Conservation (phyloP, 2,888 invertebrate species). For the Melanostoma scalare region DNA sequence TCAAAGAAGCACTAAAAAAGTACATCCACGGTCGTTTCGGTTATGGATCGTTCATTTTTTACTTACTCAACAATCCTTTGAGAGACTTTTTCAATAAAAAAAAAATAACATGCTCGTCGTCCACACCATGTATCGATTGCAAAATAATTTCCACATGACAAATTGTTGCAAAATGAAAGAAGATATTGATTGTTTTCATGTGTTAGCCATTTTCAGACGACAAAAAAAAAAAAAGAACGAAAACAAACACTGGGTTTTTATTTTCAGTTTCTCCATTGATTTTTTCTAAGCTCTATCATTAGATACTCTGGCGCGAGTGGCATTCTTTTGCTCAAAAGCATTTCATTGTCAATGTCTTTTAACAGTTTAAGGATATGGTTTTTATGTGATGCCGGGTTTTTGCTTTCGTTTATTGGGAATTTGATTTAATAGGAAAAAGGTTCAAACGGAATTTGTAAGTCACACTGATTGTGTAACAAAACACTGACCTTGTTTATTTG, state of each 20-base stretch:
- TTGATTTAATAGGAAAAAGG: slow-evolving; percentile 1
- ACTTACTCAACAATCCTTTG: background rate
- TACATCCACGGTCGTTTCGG: background rate
- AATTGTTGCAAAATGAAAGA: background rate
- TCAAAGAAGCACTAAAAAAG: background rate
- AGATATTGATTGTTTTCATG: background rate
- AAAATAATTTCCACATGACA: background rate
- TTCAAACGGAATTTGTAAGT: background rate
- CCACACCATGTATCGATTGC: background rate
- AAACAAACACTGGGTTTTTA: too few species aligned
- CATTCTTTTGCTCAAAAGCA: too few species aligned
- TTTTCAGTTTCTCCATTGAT: too few species aligned
- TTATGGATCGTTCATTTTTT: background rate
- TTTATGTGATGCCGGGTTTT: too few species aligned
- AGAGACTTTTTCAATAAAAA: background rate
- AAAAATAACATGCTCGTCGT: background rate
- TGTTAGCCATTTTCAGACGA: too few species aligned
- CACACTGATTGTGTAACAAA: background rate
- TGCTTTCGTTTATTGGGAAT: background rate
- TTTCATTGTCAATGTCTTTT: too few species aligned
- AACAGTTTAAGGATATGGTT: too few species aligned
- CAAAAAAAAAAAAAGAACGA: too few species aligned
- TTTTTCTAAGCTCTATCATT: too few species aligned
- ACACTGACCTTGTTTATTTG: background rate
- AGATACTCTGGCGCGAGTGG: too few species aligned